A percentile compares a stretch with the other conserved stretches of the same genome.
Evolutionary conservation across 2,888 invertebrate species (phyloP).

Genomic region (Lasius platythorax): DNA sequence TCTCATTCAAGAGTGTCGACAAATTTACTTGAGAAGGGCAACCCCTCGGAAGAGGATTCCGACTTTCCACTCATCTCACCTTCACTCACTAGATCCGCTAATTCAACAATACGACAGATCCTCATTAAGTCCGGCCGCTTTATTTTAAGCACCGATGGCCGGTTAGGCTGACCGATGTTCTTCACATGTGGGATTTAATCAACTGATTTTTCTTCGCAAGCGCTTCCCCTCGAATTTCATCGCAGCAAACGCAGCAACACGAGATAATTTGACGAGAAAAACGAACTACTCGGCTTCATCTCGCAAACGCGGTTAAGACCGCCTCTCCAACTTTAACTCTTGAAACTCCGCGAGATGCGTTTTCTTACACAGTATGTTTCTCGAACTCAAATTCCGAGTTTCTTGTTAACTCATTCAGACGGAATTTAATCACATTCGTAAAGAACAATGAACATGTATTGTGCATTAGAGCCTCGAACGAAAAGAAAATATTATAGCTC

Average conservation of each 20-base stretch:
- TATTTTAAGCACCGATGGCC: constrained; percentile 3
- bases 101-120: constrained; percentile 27
- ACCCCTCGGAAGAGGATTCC: constrained; percentile 11
- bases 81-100: not conserved
- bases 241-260: not conserved
- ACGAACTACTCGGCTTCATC: constrained; percentile 21
- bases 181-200: constrained; percentile 33
- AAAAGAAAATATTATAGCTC: not conserved
- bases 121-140: constrained; percentile 10
- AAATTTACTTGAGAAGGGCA: constrained; percentile 15
- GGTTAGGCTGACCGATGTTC: constrained; percentile 5
- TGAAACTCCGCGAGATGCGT: not conserved
- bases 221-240: not conserved
- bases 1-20: not conserved
- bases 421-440: constrained; percentile 37
- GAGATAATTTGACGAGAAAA: constrained; percentile 5
- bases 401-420: constrained; percentile 46
- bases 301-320: constrained; percentile 36
- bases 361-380: constrained; percentile 21
- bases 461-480: not conserved
- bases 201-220: constrained; percentile 37
- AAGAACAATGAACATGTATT: constrained; percentile 35
- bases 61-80: not conserved
- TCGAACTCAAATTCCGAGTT: constrained; percentile 25
- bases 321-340: constrained; percentile 38